Base-by-base conservation (phyloP, 92 coral and sea anemone genomes). In the Zoanthus gigantus region DNA sequence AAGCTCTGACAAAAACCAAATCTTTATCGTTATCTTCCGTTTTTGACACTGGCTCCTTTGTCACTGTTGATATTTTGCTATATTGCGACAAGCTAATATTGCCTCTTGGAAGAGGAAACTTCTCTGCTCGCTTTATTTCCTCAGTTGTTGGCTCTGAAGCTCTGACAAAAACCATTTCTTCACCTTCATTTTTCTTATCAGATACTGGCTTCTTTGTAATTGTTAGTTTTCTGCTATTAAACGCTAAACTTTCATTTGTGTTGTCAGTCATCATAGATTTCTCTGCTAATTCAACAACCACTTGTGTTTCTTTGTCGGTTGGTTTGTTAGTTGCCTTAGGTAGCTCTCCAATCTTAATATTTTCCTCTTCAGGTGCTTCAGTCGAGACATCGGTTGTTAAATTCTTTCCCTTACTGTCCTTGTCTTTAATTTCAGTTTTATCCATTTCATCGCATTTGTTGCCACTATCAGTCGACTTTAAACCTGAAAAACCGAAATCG, bases 121-220 rank as follows among this genome's bases (percentile, higher is more conserved):
- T 58, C 57, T 86, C 80, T 34, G 94, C 94, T n/a, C 92, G 94
- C 31, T 66, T 74, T 34, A 90, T 58, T 68, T 92, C 90, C 48
- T 89, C 92, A 65, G 65, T 58, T 37, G 90, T 92, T 16, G 94
- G 94, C 71, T 89, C 88, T 30, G 72, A 10, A 32, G 86, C 90
- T 79, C 54, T 37, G 34, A 78, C 78, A 73, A 86, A 78, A 15
- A 73, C 37, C 6, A 86, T 72, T 30, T 90, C 93, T 8, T 54
- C 15, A 10, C n/a, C 82, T 37, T 54, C 30, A 17, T 23, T 23
- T 30, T 61, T 47, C 23, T 31, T 75, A 78, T 74, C 79, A 9
- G 72, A 37, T 17, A 10, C 72, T 61, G 18, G 71, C 34, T 34
- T 56, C 31, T 79, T 37, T 15, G 50, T 61, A 46, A 58, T 4